phyloP scores from a whole-genome alignment of 1,140 invertebrate genomes.

The Drosophila lacertosa region DNA sequence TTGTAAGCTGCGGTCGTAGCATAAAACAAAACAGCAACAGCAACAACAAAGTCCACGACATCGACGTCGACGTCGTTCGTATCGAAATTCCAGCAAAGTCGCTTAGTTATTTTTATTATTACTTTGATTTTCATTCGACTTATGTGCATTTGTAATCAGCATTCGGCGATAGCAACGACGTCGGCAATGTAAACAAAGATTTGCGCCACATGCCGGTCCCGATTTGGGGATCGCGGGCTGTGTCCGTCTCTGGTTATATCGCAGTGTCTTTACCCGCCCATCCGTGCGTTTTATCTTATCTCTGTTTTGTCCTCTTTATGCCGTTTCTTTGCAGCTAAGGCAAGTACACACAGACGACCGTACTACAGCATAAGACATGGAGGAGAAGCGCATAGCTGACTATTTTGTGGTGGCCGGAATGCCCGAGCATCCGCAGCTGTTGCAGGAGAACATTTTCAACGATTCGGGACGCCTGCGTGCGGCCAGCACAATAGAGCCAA shows the following conservation, averaged over 20 bases:
- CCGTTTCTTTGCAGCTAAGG: slow-evolving; percentile 21
- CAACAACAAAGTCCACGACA: slow-evolving; percentile 10
- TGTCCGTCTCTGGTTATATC: too few relatives aligned
- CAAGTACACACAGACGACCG: background rate
- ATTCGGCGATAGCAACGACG: slow-evolving; percentile 22
- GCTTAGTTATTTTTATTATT: slow-evolving; percentile 29
- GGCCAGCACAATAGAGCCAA: slow-evolving; percentile 90
- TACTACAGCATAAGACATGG: slow-evolving; percentile 86
- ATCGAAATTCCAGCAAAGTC: slow-evolving; percentile 40
- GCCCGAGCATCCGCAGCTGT: slow-evolving; percentile 90
- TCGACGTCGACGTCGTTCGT: slow-evolving; percentile 12
- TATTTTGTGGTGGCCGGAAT: slow-evolving; percentile 99
- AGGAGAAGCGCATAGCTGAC: slow-evolving; percentile 93
- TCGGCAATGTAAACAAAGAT: slow-evolving; percentile 69
- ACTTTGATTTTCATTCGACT: slow-evolving; percentile 32
- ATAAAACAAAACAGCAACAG: slow-evolving; percentile 45
- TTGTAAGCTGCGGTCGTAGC: slow-evolving; percentile 49
- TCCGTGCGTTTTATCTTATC: slow-evolving; percentile 28
- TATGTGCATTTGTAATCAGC: slow-evolving; percentile 50
- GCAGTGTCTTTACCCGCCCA: slow-evolving; percentile 4
- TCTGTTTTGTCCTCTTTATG: slow-evolving; percentile 8
- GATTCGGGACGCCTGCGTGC: slow-evolving; percentile 92
- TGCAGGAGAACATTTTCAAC: slow-evolving; percentile 92
- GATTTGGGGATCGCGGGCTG: background rate
- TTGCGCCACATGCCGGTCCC: slow-evolving; percentile 37